phyloP scores from a whole-genome alignment of 2,113 vertebrate genomes.

The Athene cunicularia region DNA sequence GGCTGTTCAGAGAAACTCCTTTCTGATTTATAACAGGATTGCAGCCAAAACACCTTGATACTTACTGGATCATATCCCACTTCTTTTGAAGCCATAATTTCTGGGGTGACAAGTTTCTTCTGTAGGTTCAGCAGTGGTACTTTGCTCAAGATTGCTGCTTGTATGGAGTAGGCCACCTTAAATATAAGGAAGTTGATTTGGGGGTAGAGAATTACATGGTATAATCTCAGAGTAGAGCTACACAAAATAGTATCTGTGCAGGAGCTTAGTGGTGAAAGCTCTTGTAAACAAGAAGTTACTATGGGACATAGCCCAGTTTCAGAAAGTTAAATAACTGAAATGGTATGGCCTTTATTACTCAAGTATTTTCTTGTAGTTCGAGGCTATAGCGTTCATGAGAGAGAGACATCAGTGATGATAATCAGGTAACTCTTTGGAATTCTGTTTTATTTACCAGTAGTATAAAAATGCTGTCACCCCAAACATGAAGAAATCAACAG shows the following conservation, averaged over 20 bases:
- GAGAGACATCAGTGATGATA: not conserved
- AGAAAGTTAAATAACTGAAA: not conserved
- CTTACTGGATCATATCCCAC: not conserved
- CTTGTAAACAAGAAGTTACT: not conserved
- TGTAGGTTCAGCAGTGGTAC: not conserved
- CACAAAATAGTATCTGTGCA: not conserved
- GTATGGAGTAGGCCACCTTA: not conserved
- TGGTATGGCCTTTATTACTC: not conserved
- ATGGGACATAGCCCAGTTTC: not conserved
- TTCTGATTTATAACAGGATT: not conserved
- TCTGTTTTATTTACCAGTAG: not conserved
- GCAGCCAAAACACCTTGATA: not conserved
- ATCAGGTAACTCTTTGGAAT: not conserved
- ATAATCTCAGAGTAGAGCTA: not conserved
- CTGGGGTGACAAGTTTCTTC: not conserved
- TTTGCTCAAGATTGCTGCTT: not conserved
- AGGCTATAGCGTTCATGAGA: not conserved
- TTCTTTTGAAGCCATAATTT: not conserved
- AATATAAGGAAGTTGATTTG: not conserved
- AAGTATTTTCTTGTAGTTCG: rapidly evolving
- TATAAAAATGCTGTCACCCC: not conserved
- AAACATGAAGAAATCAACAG: not conserved
- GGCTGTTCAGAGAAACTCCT: not conserved
- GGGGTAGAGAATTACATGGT: not conserved
- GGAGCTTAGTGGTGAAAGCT: not conserved